Base-by-base conservation (phyloP, 2,797 vertebrate species). In the Staurois parvus region DNA sequence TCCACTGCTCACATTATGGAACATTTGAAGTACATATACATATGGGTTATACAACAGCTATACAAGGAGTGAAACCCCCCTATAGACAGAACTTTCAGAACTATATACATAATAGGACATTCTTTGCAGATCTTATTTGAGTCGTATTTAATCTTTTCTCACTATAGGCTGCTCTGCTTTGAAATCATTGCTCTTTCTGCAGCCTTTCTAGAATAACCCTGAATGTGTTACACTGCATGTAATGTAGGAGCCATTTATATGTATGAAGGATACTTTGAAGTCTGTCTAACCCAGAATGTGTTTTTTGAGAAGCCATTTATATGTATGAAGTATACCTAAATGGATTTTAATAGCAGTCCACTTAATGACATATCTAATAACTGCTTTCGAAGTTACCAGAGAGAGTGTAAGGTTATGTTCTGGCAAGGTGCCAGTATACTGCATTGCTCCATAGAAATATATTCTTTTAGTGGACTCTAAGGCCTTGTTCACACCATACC, bases 401-500 rank as follows among this genome's bases (percentile, higher is more conserved):
- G 34, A 64, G 88, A 89, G 40, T 42, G n/a, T 86, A 81, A 90
- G 85, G 30, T 83, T 90, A 78, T 87, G 32, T 85, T 88, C 79
- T 91, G 89, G 81, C 69, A 24, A 12, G 66, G 84, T 79, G 90
- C 89, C 89, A 90, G 72, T 77, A 88, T 42, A 74, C 84, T 91
- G 90, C 86, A 86, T 90, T 91, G 89, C 88, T 87, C 90, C 85
- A 84, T 90, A 89, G 85, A 78, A 89, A 86, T 9, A 29, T 90
- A 93, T 92, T 91, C 90, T 91, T 94, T 93, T 88, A 88, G 79
- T 86, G 81, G 91, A 90, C 84, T n/a, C 21, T 7, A 59, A n/a
- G n/a, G n/a, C n/a, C n/a, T n/a, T n/a, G n/a, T n/a, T n/a, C n/a
- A n/a, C n/a, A n/a, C n/a, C n/a, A n/a, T n/a, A n/a, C n/a, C n/a